phyloP scores from a whole-genome alignment of 2,888 invertebrate genomes.

The Lasiommata megera region DNA sequence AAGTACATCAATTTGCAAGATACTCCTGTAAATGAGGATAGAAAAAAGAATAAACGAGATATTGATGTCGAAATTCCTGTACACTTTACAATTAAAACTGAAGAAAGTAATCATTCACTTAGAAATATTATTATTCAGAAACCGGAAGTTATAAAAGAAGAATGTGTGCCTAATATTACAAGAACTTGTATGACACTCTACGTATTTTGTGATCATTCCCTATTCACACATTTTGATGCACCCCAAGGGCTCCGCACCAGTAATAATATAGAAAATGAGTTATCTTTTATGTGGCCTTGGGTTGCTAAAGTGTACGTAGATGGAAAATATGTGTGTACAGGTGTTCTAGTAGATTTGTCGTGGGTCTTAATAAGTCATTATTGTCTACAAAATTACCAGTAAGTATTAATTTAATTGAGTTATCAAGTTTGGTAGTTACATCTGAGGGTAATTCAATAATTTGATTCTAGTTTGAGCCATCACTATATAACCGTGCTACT shows the following conservation, averaged over 20 bases:
- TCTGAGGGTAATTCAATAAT: background rate
- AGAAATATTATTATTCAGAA: slow-evolving; percentile 54
- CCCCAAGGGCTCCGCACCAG: slow-evolving; percentile 45
- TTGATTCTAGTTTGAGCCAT: slow-evolving; percentile 67
- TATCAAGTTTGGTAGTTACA: background rate
- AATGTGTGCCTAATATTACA: slow-evolving; percentile 69
- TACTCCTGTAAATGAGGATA: slow-evolving; percentile 39
- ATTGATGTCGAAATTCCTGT: slow-evolving; percentile 45
- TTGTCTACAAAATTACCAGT: slow-evolving; percentile 74
- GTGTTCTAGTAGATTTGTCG: slow-evolving; percentile 83
- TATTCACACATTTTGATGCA: slow-evolving; percentile 58
- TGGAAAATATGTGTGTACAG: slow-evolving; percentile 86
- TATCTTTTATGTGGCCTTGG: slow-evolving; percentile 84
- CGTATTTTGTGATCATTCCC: slow-evolving; percentile 74
- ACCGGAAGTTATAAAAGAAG: slow-evolving; percentile 63
- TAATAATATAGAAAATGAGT: slow-evolving; percentile 38
- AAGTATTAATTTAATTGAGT: slow-evolving; percentile 37
- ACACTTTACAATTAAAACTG: slow-evolving; percentile 53
- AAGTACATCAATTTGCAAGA: slow-evolving; percentile 65
- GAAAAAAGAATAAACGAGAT: slow-evolving; percentile 48
- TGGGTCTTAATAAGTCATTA: slow-evolving; percentile 84
- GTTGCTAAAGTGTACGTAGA: slow-evolving; percentile 86
- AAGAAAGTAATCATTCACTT: slow-evolving; percentile 39
- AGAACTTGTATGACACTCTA: slow-evolving; percentile 79
- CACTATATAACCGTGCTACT: slow-evolving; percentile 84